Evolutionary conservation across 2,888 invertebrate genomes (phyloP).

Genomic region (Xanthostigma xanthostigma): DNA sequence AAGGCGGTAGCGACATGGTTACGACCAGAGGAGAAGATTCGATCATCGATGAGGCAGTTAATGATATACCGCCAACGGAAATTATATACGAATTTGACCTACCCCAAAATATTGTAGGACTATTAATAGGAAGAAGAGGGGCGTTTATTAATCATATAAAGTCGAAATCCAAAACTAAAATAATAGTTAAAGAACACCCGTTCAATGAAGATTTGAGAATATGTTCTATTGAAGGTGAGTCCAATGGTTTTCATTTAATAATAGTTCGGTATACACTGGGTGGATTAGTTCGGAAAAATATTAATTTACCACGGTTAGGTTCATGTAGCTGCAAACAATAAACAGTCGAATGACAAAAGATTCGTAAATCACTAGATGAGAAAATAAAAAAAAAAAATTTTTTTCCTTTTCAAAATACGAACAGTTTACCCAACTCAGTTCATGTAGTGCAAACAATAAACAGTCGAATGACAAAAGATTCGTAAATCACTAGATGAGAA

Average conservation of each 20-base stretch:
- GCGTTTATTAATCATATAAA: conserved; percentile 68
- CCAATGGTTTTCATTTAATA: background rate
- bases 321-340: too few relatives aligned
- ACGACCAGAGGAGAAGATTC: conserved; percentile 42
- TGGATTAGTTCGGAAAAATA: too few relatives aligned
- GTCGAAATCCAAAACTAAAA: conserved; percentile 59
- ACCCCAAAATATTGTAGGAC: conserved; percentile 63
- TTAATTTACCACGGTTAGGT: too few relatives aligned
- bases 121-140: conserved; percentile 74
- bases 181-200: conserved; percentile 66
- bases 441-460: too few relatives aligned
- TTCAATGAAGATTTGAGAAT: conserved; percentile 59
- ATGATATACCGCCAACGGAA: conserved; percentile 21
- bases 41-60: conserved; percentile 11
- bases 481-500: too few relatives aligned
- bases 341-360: too few relatives aligned
- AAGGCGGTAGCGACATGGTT: conserved; percentile 58
- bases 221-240: conserved; percentile 65
- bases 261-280: too few relatives aligned
- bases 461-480: too few relatives aligned
- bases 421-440: too few relatives aligned
- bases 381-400: too few relatives aligned
- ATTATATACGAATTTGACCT: conserved; percentile 57
- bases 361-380: too few relatives aligned
- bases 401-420: too few relatives aligned